A percentile compares a stretch with the other conserved stretches of the same genome.
Evolutionary conservation across 2,797 vertebrate genomes (phyloP).

Genomic region (Babyrousa celebensis): DNA sequence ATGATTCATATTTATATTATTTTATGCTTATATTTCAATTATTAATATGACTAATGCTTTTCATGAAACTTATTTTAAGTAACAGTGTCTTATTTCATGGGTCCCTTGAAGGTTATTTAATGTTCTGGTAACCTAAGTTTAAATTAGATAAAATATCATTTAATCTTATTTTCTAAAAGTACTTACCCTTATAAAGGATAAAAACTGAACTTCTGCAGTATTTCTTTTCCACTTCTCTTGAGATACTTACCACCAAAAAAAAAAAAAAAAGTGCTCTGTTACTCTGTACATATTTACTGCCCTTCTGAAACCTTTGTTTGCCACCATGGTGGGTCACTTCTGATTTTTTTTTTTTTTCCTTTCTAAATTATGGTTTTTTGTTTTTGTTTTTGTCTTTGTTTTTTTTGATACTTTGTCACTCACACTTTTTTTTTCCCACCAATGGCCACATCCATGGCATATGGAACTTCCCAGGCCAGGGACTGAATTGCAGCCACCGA

Average conservation of each 20-base stretch:
- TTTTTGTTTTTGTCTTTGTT: constrained; percentile 14
- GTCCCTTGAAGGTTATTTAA: neutral
- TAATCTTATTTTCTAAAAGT: neutral
- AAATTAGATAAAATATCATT: constrained; percentile 55
- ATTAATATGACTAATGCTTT: constrained; percentile 3
- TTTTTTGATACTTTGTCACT: neutral
- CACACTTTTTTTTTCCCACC: neutral
- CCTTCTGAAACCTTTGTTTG: neutral
- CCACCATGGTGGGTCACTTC: rapidly evolving
- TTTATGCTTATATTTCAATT: constrained; percentile 46
- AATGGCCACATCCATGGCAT: too few species aligned
- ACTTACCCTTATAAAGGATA: neutral
- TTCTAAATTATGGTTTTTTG: neutral
- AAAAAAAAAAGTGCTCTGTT: neutral
- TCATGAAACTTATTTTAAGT: constrained; percentile 42
- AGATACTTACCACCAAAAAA: neutral
- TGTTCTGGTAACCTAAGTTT: neutral
- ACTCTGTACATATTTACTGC: neutral
- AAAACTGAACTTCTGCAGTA: neutral
- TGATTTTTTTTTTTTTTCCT: neutral
- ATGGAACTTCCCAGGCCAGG: too few species aligned
- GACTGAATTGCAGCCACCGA: too few species aligned
- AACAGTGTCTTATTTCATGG: neutral
- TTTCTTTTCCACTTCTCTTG: neutral
- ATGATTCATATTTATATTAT: neutral